Conservation (phyloP, 2,888 invertebrate genomes). For the Athetis lepigone region DNA sequence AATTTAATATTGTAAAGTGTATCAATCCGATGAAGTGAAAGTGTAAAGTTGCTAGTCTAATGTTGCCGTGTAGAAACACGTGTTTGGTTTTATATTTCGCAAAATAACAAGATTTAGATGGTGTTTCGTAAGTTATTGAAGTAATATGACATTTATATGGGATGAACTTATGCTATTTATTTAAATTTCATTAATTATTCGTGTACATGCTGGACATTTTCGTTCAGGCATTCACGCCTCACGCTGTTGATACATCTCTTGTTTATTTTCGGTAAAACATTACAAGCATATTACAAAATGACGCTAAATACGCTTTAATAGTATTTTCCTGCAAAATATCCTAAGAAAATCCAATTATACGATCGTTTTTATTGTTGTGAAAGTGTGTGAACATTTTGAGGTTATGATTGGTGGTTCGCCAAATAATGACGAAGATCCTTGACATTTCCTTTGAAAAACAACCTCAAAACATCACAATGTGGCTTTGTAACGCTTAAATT, state of each 20-base stretch:
- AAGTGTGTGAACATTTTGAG: constrained; percentile 50
- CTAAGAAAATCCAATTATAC: background rate
- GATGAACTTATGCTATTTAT: background rate
- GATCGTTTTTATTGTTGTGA: constrained; percentile 28
- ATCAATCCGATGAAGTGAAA: constrained; percentile 69
- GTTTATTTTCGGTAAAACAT: constrained; percentile 42
- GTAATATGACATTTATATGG: constrained; percentile 19
- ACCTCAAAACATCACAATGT: constrained; percentile 13
- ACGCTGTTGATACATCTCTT: constrained; percentile 38
- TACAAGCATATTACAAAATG: background rate
- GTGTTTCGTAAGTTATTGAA: constrained; percentile 53
- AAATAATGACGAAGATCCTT: constrained; percentile 28
- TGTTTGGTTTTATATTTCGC: constrained; percentile 60
- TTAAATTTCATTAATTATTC: background rate
- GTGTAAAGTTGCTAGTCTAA: constrained; percentile 59
- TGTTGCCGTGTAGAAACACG: constrained; percentile 65
- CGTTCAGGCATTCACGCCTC: background rate
- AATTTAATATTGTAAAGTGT: constrained; percentile 61
- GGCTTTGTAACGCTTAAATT: background rate
- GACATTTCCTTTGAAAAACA: background rate
- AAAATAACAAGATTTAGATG: constrained; percentile 33
- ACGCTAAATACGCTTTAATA: background rate
- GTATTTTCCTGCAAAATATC: constrained; percentile 7
- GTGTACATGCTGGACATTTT: background rate
- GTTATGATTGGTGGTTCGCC: constrained; percentile 34